Base-by-base conservation (phyloP, 2,113 vertebrate genomes). In the Aldabrachelys gigantea region DNA sequence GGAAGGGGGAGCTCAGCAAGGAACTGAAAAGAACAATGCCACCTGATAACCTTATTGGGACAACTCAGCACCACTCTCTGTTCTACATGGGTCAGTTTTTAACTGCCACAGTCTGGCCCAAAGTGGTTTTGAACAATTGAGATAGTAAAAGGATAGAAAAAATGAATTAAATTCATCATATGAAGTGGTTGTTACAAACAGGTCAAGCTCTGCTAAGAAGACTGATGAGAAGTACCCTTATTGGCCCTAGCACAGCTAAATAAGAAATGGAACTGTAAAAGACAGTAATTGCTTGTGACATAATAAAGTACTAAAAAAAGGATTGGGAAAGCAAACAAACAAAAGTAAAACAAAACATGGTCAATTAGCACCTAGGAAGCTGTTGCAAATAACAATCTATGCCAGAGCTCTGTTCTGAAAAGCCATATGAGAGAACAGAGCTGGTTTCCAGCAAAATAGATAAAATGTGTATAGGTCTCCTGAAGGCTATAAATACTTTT, bases 361-460 rank as follows among this genome's bases (percentile, higher is more conserved):
- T 78, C 17, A 31, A 59, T 80, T 95, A 95, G 25, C 59, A 84
- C 80, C 95, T 47, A 85, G 52, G 78, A 90, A 90, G 84, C 88
- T 79, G 80, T 90, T 91, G 82, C 84, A 89, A 96, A 82, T 44
- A 90, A 11, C 16, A 92, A 47, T 52, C 27, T 65, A 72, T 94
- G 78, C 44, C 95, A 97, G 90, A 87, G 5, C n/a, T 82, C 56
- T 91, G 12, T 81, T 96, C 82, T 85, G 49, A 94, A 62, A 72
- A 96, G 87, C 54, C 76, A 78, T 92, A 91, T 93, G 81, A 49
- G n/a, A 94, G 90, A 88, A 97, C 75, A 91, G n/a, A 91, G 90
- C 81, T 96, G 56, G 78, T 94, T 92, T 85, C 56, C 81, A 92
- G 81, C n/a, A 89, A 94, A 93, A 94, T 19, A 5, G 5, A 85